Evolutionary conservation across 2,888 invertebrate genomes (phyloP), one percentile per base, ranked within the genome.

Genomic region (Machimus rusticus): DNA sequence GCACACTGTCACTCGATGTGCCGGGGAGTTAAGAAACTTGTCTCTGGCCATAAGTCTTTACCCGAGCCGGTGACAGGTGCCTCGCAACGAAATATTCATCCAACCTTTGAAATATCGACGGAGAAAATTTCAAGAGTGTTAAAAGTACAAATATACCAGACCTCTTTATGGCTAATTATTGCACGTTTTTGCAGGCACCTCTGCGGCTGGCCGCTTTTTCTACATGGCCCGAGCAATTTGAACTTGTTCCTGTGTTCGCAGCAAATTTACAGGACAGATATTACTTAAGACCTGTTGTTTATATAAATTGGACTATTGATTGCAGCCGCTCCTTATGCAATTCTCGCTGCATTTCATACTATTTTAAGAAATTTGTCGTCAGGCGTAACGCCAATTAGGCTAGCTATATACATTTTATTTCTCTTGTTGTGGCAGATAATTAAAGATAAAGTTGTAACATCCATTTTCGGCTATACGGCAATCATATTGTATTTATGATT

Each of bases 81-180:
- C 37, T 31, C 46, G 37, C 23, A 37, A 66, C 66, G 34, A 66
- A 84, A 57, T 84, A 66, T 66, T 84, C 37, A 46, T 76, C 34
- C 76, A 34, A 79, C 23, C 79, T 51, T 84, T 84, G 34, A 84
- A 84, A 84, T 84, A 37, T 23, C 66, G 12, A 84, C 43, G 85
- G 85, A 74, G 85, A 74, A 85, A 85, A 74, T 85, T 85, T 85
- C 74, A 85, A 85, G 66, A 66, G 85, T 85, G 85, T 85, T 85
- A 85, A 85, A 85, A 85, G 74, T 85, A 85, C 85, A 85, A 85
- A 85, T 85, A 74, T 85, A 46, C 85, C 31, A 46, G 16, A 5
- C 57, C 85, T 85, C 28, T 74, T 85, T 85, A 85, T 39, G 85
- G 85, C 46, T 85, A 85, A 85, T 85, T 85, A 85, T 85, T 85